A percentile compares a stretch with the other conserved stretches of the same genome.
These are phyloP conservation scores for Seriola quinqueradiata DNA, from an alignment of 2,113 vertebrate genomes.

Conservation along the genomic window DNA sequence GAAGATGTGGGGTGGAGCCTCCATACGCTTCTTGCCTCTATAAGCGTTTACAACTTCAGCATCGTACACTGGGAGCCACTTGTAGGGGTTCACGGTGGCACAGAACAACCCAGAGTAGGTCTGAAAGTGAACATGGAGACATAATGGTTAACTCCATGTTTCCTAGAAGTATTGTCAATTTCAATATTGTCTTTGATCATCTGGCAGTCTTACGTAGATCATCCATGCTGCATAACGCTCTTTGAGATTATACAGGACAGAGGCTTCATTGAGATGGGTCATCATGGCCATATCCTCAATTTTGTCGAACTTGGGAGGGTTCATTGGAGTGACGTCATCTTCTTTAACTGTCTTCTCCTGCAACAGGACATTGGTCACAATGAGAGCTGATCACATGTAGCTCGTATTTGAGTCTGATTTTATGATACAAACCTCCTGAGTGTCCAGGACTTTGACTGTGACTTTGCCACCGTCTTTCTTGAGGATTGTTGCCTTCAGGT, in stretches of 20 bases:
- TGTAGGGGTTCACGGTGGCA: slow-evolving; percentile 78
- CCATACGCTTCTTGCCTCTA: slow-evolving; percentile 80
- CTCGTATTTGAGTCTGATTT: not conserved
- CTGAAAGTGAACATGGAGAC: slow-evolving; percentile 40
- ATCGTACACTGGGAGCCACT: slow-evolving; percentile 79
- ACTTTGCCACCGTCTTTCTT: slow-evolving; percentile 72
- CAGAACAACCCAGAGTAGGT: slow-evolving; percentile 80
- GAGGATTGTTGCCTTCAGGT: slow-evolving; percentile 63
- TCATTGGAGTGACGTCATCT: slow-evolving; percentile 71
- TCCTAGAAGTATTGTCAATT: not conserved
- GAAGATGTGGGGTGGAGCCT: slow-evolving; percentile 80
- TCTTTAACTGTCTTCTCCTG: slow-evolving; percentile 77
- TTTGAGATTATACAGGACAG: slow-evolving; percentile 91
- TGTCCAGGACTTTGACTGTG: slow-evolving; percentile 61
- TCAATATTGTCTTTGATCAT: no score
- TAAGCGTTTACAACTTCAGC: slow-evolving; percentile 68
- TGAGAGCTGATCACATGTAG: slow-evolving; percentile 16
- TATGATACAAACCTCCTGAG: slow-evolving; percentile 57
- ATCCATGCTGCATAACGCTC: slow-evolving; percentile 93
- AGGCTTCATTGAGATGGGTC: slow-evolving; percentile 90
- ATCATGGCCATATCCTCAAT: slow-evolving; percentile 94
- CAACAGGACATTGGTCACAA: slow-evolving; percentile 17
- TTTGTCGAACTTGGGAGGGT: slow-evolving; percentile 82
- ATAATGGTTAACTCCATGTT: not conserved
- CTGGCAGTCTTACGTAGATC: slow-evolving; percentile 87